Base-by-base conservation (phyloP, 2,888 invertebrate species). In the Ligdia adustata region DNA sequence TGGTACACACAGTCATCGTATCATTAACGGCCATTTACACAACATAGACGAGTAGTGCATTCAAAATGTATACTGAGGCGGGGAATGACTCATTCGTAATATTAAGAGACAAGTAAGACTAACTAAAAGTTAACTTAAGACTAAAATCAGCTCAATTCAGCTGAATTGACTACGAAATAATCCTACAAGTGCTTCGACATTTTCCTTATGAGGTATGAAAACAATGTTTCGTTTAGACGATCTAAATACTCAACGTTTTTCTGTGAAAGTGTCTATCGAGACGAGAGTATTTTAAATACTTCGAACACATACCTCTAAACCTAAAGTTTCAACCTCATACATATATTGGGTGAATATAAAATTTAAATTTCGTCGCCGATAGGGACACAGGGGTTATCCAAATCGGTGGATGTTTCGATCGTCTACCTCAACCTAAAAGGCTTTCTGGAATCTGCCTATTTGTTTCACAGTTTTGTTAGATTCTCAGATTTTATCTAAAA, bases 391-490 rank as follows among this genome's bases (percentile, higher is more conserved):
- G 39, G 39, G 46, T 54, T 49, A 50, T 33, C 50, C 50, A 46
- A 47, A 47, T 50, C 48, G 48, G 42, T 43, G 35, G 50, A 32
- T 47, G 48, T 53, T 50, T 56, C 47, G 52, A 54, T 49, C 54
- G 28, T 13, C 22, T 51, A 52, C 57, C 54, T 52, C 52, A 47
- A 52, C 58, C 51, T 50, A 55, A 60, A 55, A 55, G 57, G 52
- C 39, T 48, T 46, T 45, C 47, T 51, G 37, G 55, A 62, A 53
- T 57, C 47, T 52, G 48, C 55, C 48, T 60, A 55, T 60, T 60
- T 62, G 49, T 39, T 41, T 47, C 45, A 16, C 16, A 16, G 18
- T 43, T 26, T 38, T 12, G 4, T 20, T 38, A 38, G 42, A 37
- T 43, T 28, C 18, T 15, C 13, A 13, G 31, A 16, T 15, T 20